A percentile compares a stretch with the other conserved stretches of the same genome.
Conservation (phyloP, 2,113 vertebrate genomes). For the Megaceryle torquata region DNA sequence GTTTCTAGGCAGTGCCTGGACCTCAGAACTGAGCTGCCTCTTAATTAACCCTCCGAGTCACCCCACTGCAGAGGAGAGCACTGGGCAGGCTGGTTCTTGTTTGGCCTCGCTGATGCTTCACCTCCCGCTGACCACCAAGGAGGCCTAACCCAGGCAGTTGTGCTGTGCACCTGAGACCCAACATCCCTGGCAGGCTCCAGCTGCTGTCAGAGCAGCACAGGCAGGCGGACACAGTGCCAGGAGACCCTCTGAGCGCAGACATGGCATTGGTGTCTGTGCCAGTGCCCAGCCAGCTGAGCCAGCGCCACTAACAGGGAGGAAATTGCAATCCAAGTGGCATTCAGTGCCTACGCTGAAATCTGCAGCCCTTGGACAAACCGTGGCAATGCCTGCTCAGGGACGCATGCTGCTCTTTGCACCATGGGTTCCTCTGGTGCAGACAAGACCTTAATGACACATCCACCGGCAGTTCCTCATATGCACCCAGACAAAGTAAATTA, state of each 20-base stretch:
- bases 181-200: accelerated
- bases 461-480: background rate
- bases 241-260: background rate
- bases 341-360: background rate
- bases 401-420: background rate
- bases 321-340: background rate
- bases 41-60: accelerated
- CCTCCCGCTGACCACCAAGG: background rate
- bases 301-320: background rate
- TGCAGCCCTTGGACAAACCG: background rate
- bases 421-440: background rate
- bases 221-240: accelerated
- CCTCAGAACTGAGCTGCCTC: background rate
- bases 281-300: background rate
- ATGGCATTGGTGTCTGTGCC: background rate
- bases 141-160: background rate
- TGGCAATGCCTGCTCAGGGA: background rate
- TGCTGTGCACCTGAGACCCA: background rate
- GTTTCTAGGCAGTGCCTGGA: background rate
- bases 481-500: background rate
- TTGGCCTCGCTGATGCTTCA: background rate
- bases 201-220: background rate
- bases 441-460: background rate
- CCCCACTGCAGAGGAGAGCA: accelerated
- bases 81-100: background rate